phyloP scores from a whole-genome alignment of 2,113 vertebrate species.

The Cromileptes altivelis region DNA sequence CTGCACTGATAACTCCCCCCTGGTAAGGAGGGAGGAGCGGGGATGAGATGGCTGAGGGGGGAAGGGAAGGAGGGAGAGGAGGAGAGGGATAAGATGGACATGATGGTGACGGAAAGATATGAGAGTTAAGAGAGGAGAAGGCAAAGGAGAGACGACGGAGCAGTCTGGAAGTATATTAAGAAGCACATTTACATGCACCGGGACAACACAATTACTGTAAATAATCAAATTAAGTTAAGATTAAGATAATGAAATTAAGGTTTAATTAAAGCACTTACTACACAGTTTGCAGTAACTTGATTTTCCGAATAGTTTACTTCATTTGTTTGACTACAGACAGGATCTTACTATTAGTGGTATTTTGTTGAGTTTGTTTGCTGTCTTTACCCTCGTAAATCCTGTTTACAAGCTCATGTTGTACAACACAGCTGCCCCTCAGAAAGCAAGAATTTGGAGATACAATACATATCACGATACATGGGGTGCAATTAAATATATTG shows the following conservation, averaged over 20 bases:
- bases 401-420: background rate
- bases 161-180: background rate
- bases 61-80: conserved; percentile 5
- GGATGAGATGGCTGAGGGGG: conserved; percentile 28
- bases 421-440: background rate
- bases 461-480: too few species aligned
- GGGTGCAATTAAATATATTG: too few species aligned
- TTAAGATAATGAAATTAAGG: conserved; percentile 17
- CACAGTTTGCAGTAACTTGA: conserved; percentile 23
- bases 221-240: conserved; percentile 38
- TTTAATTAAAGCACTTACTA: conserved; percentile 19
- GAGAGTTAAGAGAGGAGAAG: background rate
- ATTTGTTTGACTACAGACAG: conserved; percentile 4
- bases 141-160: background rate
- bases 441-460: too few species aligned
- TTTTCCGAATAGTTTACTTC: conserved; percentile 31
- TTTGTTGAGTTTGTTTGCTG: background rate
- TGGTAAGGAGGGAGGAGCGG: conserved; percentile 14
- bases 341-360: background rate
- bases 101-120: background rate
- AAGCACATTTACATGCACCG: conserved; percentile 35
- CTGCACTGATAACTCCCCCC: conserved; percentile 78
- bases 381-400: background rate
- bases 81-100: conserved; percentile 7
- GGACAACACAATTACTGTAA: conserved; percentile 36